These are phyloP conservation scores for Pristionchus japonicus DNA, from an alignment of 2,888 invertebrate species.

Conservation along the genomic window DNA sequence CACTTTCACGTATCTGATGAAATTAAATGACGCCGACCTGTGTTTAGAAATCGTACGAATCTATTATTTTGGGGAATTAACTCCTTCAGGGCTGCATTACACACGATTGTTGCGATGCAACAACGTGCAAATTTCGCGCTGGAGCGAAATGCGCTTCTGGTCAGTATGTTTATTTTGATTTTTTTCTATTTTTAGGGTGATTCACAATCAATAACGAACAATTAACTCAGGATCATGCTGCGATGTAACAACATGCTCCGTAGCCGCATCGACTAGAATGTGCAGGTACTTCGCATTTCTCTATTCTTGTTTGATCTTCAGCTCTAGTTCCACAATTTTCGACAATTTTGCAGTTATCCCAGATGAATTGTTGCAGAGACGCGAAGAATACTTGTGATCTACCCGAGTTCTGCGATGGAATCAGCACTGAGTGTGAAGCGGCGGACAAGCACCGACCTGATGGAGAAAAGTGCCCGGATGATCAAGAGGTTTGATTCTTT, in stretches of 20 bases:
- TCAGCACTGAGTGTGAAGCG: neutral
- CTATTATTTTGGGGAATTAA: no score
- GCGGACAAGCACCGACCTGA: neutral
- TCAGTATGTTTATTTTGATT: neutral
- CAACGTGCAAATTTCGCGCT: neutral
- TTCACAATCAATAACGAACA: neutral
- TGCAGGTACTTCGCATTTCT: neutral
- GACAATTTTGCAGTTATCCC: neutral
- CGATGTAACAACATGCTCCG: neutral
- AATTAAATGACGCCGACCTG: no score
- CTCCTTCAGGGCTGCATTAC: neutral
- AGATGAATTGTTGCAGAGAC: neutral
- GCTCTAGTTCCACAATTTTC: no score
- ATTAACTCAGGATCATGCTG: neutral
- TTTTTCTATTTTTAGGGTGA: neutral
- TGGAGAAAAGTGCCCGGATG: neutral
- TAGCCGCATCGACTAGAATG: neutral
- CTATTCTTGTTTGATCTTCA: no score
- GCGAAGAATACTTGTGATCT: neutral
- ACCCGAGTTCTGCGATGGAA: neutral
- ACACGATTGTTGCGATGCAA: neutral
- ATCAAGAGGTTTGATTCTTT: neutral
- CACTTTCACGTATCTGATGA: no score
- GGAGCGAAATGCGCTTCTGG: neutral
- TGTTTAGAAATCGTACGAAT: no score